phyloP scores from a whole-genome alignment of 2,888 invertebrate species.

The Noctua janthe region DNA sequence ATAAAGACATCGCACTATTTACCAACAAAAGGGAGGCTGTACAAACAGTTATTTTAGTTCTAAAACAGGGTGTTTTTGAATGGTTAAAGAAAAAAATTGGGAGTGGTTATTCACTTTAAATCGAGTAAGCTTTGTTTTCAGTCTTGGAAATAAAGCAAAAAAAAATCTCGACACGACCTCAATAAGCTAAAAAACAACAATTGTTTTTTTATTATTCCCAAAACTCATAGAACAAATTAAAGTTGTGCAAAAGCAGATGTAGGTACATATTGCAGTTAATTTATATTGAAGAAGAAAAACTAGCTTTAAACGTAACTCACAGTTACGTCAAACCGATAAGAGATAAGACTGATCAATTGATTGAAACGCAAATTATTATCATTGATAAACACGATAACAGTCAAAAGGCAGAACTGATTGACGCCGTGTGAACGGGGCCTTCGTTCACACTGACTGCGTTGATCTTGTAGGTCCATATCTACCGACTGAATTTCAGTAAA shows the following conservation, averaged over 20 bases:
- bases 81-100: not conserved
- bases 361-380: slow-evolving; percentile 27
- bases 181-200: not conserved
- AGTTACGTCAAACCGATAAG: slow-evolving; percentile 19
- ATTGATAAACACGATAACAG: slow-evolving; percentile 1
- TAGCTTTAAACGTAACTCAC: not conserved
- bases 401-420: not conserved
- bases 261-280: not conserved
- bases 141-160: slow-evolving; percentile 7
- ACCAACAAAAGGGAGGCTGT: slow-evolving; percentile 9
- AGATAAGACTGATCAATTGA: slow-evolving; percentile 21
- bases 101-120: slow-evolving; percentile 19
- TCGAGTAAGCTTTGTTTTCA: not conserved
- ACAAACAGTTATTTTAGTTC: slow-evolving; percentile 7
- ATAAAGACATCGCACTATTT: slow-evolving; percentile 19
- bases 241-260: not conserved
- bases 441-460: not conserved
- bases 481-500: not conserved
- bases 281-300: slow-evolving; percentile 14
- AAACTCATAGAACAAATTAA: slow-evolving; percentile 1
- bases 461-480: not conserved
- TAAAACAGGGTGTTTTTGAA: not conserved
- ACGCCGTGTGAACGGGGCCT: not conserved
- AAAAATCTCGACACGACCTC: not conserved
- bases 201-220: not conserved